Conservation (phyloP, 1,140 invertebrate genomes). For the Chironomus striatipennis region DNA sequence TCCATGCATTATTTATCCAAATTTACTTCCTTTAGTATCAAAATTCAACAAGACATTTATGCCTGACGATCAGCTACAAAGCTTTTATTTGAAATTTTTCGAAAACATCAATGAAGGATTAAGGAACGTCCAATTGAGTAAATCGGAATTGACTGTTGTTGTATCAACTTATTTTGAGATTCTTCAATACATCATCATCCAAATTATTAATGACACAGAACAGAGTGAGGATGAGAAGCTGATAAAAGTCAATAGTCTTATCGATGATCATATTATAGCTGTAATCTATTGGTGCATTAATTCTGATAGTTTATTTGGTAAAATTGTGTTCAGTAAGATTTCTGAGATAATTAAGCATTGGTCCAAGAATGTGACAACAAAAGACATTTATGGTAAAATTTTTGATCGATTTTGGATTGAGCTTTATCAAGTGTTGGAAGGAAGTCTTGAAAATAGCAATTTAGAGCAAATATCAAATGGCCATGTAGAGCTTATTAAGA, state of each 20-base stretch:
- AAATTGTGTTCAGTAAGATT: slow-evolving; percentile 44
- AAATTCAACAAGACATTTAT: slow-evolving; percentile 45
- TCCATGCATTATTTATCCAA: slow-evolving; percentile 59
- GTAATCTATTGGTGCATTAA: slow-evolving; percentile 41
- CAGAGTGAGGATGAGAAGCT: not conserved
- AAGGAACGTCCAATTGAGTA: not conserved
- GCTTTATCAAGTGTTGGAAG: slow-evolving; percentile 40
- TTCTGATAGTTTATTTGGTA: slow-evolving; percentile 36
- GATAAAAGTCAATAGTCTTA: slow-evolving; percentile 35
- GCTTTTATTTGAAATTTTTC: slow-evolving; percentile 60
- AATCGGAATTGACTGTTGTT: slow-evolving; percentile 51
- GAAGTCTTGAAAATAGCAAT: slow-evolving; percentile 32
- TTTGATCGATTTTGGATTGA: slow-evolving; percentile 46
- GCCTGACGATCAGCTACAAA: slow-evolving; percentile 43
- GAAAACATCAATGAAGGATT: slow-evolving; percentile 43
- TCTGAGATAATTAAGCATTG: slow-evolving; percentile 46
- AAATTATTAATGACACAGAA: slow-evolving; percentile 35
- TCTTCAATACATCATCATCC: slow-evolving; percentile 50
- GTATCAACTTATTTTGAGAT: slow-evolving; percentile 60
- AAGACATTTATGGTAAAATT: slow-evolving; percentile 40
- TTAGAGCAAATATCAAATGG: slow-evolving; percentile 31
- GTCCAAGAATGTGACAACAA: slow-evolving; percentile 42
- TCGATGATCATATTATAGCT: slow-evolving; percentile 42
- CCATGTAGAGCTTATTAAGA: slow-evolving; percentile 33
- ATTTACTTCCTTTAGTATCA: slow-evolving; percentile 63